These are phyloP conservation scores for Cerastis leucographa DNA, from an alignment of 2,888 invertebrate species.

Conservation along the genomic window DNA sequence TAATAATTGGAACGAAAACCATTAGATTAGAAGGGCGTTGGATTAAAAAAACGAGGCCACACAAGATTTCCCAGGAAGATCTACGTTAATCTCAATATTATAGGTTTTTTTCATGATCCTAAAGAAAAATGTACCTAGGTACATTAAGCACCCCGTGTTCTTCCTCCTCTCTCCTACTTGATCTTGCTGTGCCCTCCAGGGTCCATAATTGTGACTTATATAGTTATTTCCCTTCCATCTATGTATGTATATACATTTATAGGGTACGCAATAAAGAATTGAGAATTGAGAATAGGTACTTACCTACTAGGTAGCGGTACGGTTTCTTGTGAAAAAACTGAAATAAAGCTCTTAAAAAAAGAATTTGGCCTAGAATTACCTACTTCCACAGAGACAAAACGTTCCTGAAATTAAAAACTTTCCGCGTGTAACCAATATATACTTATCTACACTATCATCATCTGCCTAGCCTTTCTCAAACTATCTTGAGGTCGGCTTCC, in stretches of 20 bases:
- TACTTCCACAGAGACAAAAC: background rate
- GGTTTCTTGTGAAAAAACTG: background rate
- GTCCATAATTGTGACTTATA: too few species aligned
- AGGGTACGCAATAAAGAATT: too few species aligned
- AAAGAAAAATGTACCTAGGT: too few species aligned
- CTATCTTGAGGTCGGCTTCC: too few species aligned
- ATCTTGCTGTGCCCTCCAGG: too few species aligned
- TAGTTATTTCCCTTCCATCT: too few species aligned
- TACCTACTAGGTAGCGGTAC: background rate
- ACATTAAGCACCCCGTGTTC: too few species aligned
- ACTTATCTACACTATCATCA: background rate
- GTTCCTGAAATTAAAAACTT: background rate
- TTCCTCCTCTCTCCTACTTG: too few species aligned
- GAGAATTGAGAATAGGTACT: too few species aligned
- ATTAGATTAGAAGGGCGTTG: slow-evolving; percentile 1
- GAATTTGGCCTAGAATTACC: background rate
- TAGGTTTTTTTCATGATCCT: background rate
- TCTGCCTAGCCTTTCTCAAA: too few species aligned
- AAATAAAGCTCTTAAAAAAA: background rate
- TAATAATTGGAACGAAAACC: slow-evolving; percentile 26
- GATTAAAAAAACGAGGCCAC: slow-evolving; percentile 1
- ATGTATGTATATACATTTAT: too few species aligned
- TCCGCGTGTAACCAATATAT: background rate
- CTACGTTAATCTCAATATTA: background rate
- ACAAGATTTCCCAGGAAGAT: background rate